Evolutionary conservation across 2,888 invertebrate genomes (phyloP).

Genomic region (Tyria jacobaeae): DNA sequence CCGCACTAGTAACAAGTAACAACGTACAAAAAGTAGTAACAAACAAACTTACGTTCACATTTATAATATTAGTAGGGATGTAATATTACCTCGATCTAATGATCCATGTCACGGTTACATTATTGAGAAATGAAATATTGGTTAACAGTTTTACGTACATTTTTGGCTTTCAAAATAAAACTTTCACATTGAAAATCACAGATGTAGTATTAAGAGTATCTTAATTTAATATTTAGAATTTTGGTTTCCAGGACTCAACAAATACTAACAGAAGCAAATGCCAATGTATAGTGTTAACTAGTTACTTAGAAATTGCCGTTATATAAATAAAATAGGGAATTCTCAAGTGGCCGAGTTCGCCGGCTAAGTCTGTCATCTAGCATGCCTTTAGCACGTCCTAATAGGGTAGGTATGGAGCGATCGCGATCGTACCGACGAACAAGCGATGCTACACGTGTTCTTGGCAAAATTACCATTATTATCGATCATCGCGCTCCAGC

Average conservation of each 20-base stretch:
- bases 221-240: background rate
- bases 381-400: constrained; percentile 75
- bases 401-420: constrained; percentile 73
- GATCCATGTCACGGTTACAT: too few species aligned
- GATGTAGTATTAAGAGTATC: too few species aligned
- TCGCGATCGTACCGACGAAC: constrained; percentile 74
- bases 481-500: constrained; percentile 83
- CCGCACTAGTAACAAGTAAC: too few species aligned
- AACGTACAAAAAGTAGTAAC: too few species aligned
- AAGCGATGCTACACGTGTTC: constrained; percentile 83
- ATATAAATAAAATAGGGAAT: constrained; percentile 13
- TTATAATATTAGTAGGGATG: too few species aligned
- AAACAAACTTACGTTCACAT: too few species aligned
- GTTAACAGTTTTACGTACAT: too few species aligned
- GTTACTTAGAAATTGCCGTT: background rate
- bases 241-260: background rate
- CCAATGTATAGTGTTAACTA: background rate
- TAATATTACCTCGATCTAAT: background rate
- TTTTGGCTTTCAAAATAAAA: background rate
- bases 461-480: constrained; percentile 84
- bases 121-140: too few species aligned
- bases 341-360: constrained; percentile 43
- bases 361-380: constrained; percentile 72
- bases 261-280: background rate
- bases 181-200: too few species aligned